Evolutionary conservation across 2,797 vertebrate species (phyloP).

Genomic region (Cephalopachus bancanus): DNA sequence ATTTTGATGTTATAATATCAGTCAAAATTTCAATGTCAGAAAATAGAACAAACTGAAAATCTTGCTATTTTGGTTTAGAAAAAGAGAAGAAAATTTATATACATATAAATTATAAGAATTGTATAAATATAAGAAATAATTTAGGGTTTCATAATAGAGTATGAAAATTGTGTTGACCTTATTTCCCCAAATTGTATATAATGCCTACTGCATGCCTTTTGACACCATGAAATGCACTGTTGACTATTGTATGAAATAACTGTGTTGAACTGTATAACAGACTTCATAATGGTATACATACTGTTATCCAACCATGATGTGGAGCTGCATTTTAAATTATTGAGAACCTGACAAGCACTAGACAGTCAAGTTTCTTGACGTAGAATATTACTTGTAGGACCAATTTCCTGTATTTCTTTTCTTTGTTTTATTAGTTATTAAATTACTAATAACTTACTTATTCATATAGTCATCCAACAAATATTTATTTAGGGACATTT

Average conservation of each 20-base stretch:
- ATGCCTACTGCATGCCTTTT: neutral
- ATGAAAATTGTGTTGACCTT: slow-evolving; percentile 13
- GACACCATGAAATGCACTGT: neutral
- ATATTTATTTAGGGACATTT: neutral
- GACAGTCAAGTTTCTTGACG: slow-evolving; percentile 19
- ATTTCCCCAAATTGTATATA: slow-evolving; percentile 26
- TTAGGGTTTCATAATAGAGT: slow-evolving; percentile 70
- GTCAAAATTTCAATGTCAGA: slow-evolving; percentile 65
- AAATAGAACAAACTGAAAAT: slow-evolving; percentile 74
- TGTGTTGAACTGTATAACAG: neutral
- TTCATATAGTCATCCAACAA: neutral
- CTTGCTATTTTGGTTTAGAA: slow-evolving; percentile 56
- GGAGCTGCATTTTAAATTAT: neutral
- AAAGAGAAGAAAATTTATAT: slow-evolving; percentile 11
- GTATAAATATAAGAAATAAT: neutral
- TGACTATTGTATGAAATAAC: slow-evolving; percentile 8
- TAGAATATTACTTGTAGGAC: neutral
- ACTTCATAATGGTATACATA: neutral
- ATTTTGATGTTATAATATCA: slow-evolving; percentile 28
- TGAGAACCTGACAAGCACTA: neutral
- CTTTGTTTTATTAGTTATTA: neutral
- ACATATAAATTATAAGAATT: too few relatives aligned
- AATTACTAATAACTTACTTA: neutral
- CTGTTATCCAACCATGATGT: neutral
- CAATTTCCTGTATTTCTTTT: neutral